phyloP scores from a whole-genome alignment of 2,113 vertebrate genomes.

The Anser brachyrhynchus region DNA sequence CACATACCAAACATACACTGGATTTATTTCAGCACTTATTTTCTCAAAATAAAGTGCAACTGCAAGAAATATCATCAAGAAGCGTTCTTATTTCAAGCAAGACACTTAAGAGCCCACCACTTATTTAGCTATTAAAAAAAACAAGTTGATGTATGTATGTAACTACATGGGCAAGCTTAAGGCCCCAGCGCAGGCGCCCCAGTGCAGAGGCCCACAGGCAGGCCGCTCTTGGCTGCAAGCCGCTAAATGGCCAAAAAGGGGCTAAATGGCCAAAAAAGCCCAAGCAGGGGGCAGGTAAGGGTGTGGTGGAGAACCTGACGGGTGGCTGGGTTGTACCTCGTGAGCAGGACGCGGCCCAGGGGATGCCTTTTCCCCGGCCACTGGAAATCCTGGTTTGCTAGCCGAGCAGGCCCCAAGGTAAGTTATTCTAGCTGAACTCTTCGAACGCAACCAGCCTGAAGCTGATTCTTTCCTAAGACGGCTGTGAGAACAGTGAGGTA shows the following conservation, averaged over 20 bases:
- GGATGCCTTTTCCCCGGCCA: background rate
- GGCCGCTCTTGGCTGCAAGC: no score
- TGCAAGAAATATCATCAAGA: background rate
- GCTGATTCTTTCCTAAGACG: background rate
- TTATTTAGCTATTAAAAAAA: background rate
- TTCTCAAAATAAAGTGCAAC: background rate
- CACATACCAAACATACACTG: background rate
- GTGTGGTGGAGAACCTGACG: background rate
- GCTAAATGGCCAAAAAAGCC: no score
- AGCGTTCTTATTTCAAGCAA: background rate
- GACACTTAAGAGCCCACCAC: background rate
- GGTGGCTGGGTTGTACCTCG: background rate
- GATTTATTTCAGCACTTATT: background rate
- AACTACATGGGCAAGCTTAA: background rate
- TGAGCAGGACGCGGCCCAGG: background rate
- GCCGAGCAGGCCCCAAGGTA: background rate
- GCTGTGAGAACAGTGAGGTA: background rate
- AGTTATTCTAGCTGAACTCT: background rate
- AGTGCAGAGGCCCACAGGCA: no score
- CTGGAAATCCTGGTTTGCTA: background rate
- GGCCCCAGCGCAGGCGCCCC: no score
- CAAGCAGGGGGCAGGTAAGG: no score
- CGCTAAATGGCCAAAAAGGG: no score
- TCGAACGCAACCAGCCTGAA: background rate
- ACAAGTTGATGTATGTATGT: fast-evolving